phyloP scores from a whole-genome alignment of 2,888 invertebrate genomes.

The Craniophora ligustri region DNA sequence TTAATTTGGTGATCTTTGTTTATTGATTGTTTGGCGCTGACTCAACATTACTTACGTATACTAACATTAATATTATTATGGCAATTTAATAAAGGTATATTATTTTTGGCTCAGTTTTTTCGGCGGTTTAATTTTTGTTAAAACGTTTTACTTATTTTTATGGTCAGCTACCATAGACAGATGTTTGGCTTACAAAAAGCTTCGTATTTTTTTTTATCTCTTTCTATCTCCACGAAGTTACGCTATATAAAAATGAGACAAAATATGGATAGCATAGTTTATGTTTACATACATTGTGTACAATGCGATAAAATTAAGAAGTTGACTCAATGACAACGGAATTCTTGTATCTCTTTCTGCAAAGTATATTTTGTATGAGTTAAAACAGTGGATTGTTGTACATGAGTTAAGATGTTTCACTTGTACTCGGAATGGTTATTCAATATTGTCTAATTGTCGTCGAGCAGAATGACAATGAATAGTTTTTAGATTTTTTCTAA shows the following conservation, averaged over 20 bases:
- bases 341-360: not conserved
- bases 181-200: no score
- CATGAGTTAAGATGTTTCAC: not conserved
- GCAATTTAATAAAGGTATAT: no score
- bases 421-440: no score
- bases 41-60: no score
- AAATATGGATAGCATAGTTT: conserved; percentile 27
- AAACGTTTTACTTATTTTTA: no score
- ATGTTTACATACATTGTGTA: conserved; percentile 47
- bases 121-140: no score
- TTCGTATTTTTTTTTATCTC: conserved; percentile 1
- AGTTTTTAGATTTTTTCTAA: conserved; percentile 14
- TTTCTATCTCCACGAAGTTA: not conserved
- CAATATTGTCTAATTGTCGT: conserved; percentile 16
- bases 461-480: conserved; percentile 28
- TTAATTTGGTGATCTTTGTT: no score
- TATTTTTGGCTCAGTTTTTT: no score
- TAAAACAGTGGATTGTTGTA: not conserved
- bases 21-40: no score
- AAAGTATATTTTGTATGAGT: rapidly evolving
- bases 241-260: conserved; percentile 3
- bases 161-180: no score
- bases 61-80: no score
- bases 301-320: conserved; percentile 13
- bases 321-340: conserved; percentile 1